Base-by-base conservation (phyloP, 2,888 invertebrate genomes). In the Gymnoscelis rufifasciata region DNA sequence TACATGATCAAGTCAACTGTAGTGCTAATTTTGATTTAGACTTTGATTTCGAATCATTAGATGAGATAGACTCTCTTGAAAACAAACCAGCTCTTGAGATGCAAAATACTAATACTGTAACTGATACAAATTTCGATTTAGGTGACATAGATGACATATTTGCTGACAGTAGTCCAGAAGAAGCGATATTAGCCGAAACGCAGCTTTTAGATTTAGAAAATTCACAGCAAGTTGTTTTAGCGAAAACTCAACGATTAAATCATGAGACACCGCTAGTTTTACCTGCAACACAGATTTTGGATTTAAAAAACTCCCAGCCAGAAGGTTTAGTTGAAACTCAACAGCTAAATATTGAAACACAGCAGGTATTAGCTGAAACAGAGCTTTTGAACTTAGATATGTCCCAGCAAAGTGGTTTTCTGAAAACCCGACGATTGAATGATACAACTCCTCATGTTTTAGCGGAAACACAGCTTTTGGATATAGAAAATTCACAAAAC, bases 111-210 rank as follows among this genome's bases (percentile, higher is more conserved):
- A 41, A 29, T 37, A 54, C 10, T 54, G 50, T 51, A 11, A 51
- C 56, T 6, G 71, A 76, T 49, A 68, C 59, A 39, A 79, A 83
- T 57, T 88, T 88, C 37, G 83, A 88, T 62, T 63, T 88, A 7
- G 86, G 86, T 23, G 74, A 87, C 52, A 80, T 89, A 41, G 74
- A 87, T 33, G 86, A 88, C 47, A 78, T 84, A 50, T 82, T 89
- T 63, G 83, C 67, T 10, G 71, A 73, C 35, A 57, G 61, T 23
- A 56, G 54, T 38, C 54, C 53, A n/a, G 52, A 55, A 38, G 57
- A 60, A 53, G 35, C 39, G 11, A 45, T 40, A 19, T 7, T 19
- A 19, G 35, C 19, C 3, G 39, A 30, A 12, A 45, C 11, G 14
- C 35, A 36, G 29, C 0, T 30, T 2, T 11, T 35, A 6, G n/a